Evolutionary conservation across 2,888 invertebrate species (phyloP).

Genomic region (Creontiades dilutus): DNA sequence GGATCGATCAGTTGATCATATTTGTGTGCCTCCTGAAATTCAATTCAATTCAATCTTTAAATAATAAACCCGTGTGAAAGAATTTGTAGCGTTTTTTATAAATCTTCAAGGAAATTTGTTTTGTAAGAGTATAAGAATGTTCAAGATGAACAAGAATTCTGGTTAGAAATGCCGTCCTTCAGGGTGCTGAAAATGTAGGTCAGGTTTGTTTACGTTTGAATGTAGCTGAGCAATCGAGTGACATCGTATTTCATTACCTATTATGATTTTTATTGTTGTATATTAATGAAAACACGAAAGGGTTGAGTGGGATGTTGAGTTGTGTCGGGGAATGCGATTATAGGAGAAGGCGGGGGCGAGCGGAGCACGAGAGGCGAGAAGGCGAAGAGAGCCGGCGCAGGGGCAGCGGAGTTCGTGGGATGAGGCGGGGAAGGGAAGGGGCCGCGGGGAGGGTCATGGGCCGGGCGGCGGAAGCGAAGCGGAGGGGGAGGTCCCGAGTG

Average conservation of each 20-base stretch:
- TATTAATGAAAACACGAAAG: not conserved
- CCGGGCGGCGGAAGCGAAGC: not conserved
- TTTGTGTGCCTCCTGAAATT: no score
- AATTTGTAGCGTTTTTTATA: no score
- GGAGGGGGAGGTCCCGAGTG: constrained; percentile 13
- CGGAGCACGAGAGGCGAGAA: not conserved
- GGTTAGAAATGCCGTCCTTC: no score
- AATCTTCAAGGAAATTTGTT: no score
- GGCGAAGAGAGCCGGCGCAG: constrained; percentile 31
- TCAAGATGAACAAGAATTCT: no score
- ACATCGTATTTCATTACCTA: not conserved
- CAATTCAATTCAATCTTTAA: no score
- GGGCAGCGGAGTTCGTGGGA: not conserved
- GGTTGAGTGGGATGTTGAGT: not conserved
- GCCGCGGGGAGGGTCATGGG: not conserved
- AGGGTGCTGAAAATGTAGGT: constrained; percentile 1
- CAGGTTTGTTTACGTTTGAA: constrained; percentile 36
- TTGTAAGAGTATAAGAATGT: no score
- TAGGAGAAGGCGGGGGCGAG: constrained; percentile 5
- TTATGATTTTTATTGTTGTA: not conserved
- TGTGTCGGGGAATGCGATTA: not conserved
- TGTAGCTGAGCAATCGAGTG: not conserved
- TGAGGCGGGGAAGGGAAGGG: not conserved
- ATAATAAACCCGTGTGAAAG: no score
- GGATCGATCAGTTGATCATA: no score